Evolutionary conservation across 2,888 invertebrate genomes (phyloP), one percentile per base, ranked within the genome.

Genomic region (Notodonta dromedarius): DNA sequence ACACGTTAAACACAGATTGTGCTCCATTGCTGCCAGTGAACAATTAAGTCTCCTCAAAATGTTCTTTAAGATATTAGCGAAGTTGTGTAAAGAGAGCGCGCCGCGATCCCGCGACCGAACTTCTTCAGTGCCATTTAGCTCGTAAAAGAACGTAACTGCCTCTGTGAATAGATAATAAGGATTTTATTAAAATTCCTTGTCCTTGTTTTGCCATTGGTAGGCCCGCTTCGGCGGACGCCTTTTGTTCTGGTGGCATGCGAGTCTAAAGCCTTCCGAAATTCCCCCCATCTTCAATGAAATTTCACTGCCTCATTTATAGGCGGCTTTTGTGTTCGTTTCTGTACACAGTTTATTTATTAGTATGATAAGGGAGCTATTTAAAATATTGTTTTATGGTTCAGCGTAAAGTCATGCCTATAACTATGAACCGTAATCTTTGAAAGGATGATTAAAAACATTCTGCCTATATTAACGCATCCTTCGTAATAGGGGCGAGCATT

Each of bases 101-200:
- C 72, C 80, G 78, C 75, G 85, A 85, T 82, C 76, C 79, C 77
- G 76, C 80, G 80, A 83, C 82, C 78, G 63, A 87, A 86, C 80
- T 88, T 87, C 74, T 75, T 72, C 82, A 79, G 82, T 79, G 78
- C 82, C 84, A 77, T 85, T 84, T 80, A 78, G 80, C 86, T 90
- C 90, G 87, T 91, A 90, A 90, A 91, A 90, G 89, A 84, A 83
- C 86, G 85, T 87, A 86, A 91, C 88, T 87, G 86, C 84, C 85
- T 85, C 84, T 84, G 82, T 89, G 90, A 92, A 91, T 92, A 90
- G 89, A 88, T 91, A 91, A 91, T 91, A 90, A 89, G 90, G 87
- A 86, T 91, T 91, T 90, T 91, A 93, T 91, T 91, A 92, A 93
- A 91, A 91, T 91, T 91, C 89, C 90, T 87, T 86, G 87, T 81